phyloP scores from a whole-genome alignment of 2,888 invertebrate species.

The Synanthedon andrenaeformis region DNA sequence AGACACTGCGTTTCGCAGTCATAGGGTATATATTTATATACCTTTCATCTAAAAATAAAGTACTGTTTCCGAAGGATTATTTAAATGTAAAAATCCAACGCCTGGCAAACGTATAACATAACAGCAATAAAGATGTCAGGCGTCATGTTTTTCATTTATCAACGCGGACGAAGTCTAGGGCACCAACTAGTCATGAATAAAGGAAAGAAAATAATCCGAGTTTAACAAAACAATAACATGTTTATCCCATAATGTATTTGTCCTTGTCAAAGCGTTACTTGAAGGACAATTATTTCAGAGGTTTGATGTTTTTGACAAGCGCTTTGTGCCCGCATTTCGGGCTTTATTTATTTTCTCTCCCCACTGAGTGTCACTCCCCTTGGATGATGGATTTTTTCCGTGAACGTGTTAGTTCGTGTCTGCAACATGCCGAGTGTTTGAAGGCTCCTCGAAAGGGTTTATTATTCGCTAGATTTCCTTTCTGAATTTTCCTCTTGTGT shows the following conservation, averaged over 20 bases:
- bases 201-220: no score
- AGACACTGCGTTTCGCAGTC: no score
- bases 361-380: conserved; percentile 4
- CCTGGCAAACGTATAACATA: no score
- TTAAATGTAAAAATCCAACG: no score
- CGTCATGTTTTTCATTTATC: no score
- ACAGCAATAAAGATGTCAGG: no score
- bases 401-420: conserved; percentile 2
- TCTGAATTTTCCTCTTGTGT: neutral
- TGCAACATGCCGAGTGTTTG: neutral
- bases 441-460: neutral
- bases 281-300: conserved; percentile 19
- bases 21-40: no score
- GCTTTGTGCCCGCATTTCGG: conserved; percentile 16
- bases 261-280: conserved; percentile 8
- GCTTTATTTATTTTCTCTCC: conserved; percentile 10
- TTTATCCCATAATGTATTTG: conserved; percentile 11
- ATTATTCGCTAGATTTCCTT: neutral
- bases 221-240: conserved; percentile 3
- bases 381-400: conserved; percentile 3
- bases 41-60: no score
- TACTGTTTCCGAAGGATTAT: no score
- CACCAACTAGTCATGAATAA: no score
- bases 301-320: conserved; percentile 25
- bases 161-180: no score